Percentiles rank a stretch among this genome's conserved stretches.
Evolutionary conservation across 2,888 invertebrate species (phyloP).

Genomic region (Dendrolimus houi): DNA sequence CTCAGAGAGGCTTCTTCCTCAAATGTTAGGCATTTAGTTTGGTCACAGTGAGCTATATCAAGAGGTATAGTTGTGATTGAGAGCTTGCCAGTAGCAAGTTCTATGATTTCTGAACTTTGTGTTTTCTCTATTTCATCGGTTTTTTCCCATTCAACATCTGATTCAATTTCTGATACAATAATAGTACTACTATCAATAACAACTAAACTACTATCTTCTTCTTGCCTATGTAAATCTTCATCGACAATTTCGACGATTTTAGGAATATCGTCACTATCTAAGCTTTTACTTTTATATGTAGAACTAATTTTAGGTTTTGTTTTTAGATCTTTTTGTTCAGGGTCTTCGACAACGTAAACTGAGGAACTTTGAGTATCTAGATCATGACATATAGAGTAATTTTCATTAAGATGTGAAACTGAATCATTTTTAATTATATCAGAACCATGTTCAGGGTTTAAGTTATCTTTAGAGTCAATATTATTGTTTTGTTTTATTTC

Average conservation of each 20-base stretch:
- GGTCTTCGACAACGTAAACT: constrained; percentile 59
- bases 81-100: constrained; percentile 45
- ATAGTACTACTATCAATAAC: constrained; percentile 66
- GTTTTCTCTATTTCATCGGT: constrained; percentile 50
- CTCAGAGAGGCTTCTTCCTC: constrained; percentile 76
- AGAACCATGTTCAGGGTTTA: no score
- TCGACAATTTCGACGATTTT: constrained; percentile 62
- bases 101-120: constrained; percentile 22
- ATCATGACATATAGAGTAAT: no score
- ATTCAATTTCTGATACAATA: constrained; percentile 79
- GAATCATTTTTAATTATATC: no score
- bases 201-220: constrained; percentile 35
- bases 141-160: constrained; percentile 78
- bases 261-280: constrained; percentile 62
- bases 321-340: constrained; percentile 43
- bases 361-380: constrained; percentile 8
- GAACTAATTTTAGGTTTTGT: constrained; percentile 43
- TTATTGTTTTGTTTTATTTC: no score
- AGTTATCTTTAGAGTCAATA: no score
- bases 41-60: constrained; percentile 52
- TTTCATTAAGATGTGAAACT: no score
- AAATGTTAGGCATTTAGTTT: constrained; percentile 62
- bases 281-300: constrained; percentile 62
- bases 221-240: constrained; percentile 24
- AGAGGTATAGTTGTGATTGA: constrained; percentile 59